Base-by-base conservation (phyloP, 2,113 vertebrate genomes). In the Embiotoca jacksoni region DNA sequence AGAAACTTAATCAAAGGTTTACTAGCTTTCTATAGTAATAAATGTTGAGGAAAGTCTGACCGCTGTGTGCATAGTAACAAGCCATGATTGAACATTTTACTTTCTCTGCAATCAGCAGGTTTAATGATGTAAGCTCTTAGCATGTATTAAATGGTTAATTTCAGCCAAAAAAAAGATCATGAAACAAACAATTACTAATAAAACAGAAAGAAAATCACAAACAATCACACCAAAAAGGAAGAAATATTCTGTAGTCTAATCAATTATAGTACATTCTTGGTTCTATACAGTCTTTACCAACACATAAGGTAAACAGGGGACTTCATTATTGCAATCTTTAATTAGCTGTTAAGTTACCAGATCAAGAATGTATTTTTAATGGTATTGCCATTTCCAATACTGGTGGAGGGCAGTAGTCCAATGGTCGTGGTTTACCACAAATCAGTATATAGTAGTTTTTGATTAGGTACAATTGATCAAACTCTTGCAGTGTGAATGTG, bases 401-500 rank as follows among this genome's bases (percentile, higher is more conserved):
- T 44, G 23, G 32, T 35, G 4, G 1, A 59, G 35, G 1, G 7
- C 7, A 5, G 30, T 47, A 15, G 11, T 62, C 60, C 41, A 5
- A 0, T 63, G 61, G 41, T 49, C 61, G 33, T 3, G 4, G 30
- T 49, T 63, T 33, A 31, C 14, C 30, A 54, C 11, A 33, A 56
- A 39, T 64, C 41, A 64, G 6, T 35, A 2, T 7, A 30, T 41
- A 10, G 9, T 11, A 16, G 35, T 39, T 23, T 23, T 23, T 23
- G 23, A 23, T 23, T 23, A 23, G 23, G 23, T 49, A 16, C 44
- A 64, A 56, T 61, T 70, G 7, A 53, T 75, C 50, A 59, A 47
- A 61, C 15, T 10, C 11, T 30, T 52, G 57, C 50, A 68, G 37
- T 61, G 62, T 57, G 59, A 64, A 56, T 49, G 33, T 67, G 56